Conservation (phyloP, 2,113 vertebrate species). For the Anser cygnoides region DNA sequence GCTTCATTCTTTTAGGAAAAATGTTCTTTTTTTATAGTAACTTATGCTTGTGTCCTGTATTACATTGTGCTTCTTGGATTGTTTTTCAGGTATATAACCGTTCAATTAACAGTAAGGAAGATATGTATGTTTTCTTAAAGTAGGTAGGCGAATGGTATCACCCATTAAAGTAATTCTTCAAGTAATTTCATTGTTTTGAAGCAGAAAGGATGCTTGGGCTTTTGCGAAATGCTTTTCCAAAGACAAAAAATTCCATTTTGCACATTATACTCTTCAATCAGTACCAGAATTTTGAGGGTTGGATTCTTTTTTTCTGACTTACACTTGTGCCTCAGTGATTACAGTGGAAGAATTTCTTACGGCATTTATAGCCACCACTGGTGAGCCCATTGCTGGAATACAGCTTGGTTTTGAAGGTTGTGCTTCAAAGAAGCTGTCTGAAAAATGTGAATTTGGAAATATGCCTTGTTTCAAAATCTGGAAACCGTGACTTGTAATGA, state of each 20-base stretch:
- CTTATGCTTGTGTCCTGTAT: neutral
- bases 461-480: slow-evolving; percentile 15
- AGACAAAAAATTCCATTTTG: neutral
- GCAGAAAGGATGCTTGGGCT: neutral
- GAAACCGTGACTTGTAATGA: neutral
- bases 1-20: neutral
- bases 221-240: neutral
- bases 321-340: neutral
- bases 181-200: neutral
- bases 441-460: slow-evolving; percentile 1
- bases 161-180: neutral
- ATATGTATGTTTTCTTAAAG: neutral
- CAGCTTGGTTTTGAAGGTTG: neutral
- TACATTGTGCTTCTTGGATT: neutral
- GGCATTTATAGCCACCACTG: neutral
- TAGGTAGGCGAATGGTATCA: neutral
- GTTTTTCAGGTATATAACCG: neutral
- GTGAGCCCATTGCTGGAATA: neutral
- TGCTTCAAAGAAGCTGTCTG: neutral
- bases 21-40: neutral
- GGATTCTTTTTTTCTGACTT: neutral
- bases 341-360: neutral
- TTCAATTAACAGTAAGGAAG: neutral
- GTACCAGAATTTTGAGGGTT: neutral
- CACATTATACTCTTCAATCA: neutral